Evolutionary conservation across 2,113 vertebrate species (phyloP), one percentile per base, ranked within the genome.

Genomic region (Sorex araneus): DNA sequence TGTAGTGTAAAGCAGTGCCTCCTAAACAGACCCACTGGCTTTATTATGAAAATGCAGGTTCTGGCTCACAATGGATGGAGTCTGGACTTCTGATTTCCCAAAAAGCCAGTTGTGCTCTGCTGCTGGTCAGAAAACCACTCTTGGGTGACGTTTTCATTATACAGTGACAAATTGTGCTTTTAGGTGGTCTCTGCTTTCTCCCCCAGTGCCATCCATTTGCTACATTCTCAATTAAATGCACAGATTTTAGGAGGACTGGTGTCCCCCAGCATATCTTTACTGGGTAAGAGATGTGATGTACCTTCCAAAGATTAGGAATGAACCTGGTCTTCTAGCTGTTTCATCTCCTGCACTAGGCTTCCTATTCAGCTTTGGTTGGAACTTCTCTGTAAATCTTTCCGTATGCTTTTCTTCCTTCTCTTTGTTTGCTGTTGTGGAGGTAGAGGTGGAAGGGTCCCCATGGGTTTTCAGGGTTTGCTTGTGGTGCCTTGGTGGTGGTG

Each of bases 31-130:
- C 87, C 43, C 34, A 10, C 25, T 54, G 34, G 4, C 0, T 34
- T 96, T 93, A 47, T 64, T 74, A 19, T 66, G 40, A 28, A 76
- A 91, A 63, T 63, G 18, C 27, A 54, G 40, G 45, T 71, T 77
- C 34, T 40, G 28, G 1, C 79, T 83, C 15, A 13, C 1, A 76
- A 70, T 47, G 28, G 2, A 15, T 30, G 8, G 25, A 0, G 30
- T 76, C 6, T 45, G 47, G 80, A 84, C 36, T 92, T 84, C 54
- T 54, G 19, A 57, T 70, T 82, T 90, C 63, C 30, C 32, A 84
- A 64, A 28, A 12, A 21, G 7, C 30, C 47, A 66, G 9, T 63
- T 75, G 67, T 34, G 16, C 32, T 50, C 36, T 63, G 7, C 18
- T 77, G 11, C 63, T 81, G 28, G 6, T 71, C 74, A 83, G 34